A percentile compares a stretch with the other conserved stretches of the same genome.
Conservation (phyloP, 2,888 invertebrate genomes). For the Machimus atricapillus region DNA sequence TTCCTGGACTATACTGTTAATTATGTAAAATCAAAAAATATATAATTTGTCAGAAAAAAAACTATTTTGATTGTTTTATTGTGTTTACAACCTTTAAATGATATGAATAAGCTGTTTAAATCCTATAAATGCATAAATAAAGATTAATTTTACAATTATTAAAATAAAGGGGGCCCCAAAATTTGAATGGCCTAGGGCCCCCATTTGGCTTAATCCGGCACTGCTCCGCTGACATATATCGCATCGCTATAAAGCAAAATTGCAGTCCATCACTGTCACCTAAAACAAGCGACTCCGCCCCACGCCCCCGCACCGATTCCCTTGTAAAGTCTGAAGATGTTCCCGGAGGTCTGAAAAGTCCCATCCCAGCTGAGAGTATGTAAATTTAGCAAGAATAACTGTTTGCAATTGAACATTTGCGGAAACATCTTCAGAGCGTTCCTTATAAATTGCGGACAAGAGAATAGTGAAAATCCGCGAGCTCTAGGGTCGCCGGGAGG, state of each 20-base stretch:
- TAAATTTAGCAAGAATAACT: not conserved
- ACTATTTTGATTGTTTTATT: too few species aligned
- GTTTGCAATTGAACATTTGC: constrained; percentile 4
- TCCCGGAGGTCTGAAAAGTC: not conserved
- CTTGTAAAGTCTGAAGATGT: not conserved
- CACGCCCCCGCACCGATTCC: not conserved
- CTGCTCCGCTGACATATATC: not conserved
- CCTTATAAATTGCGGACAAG: constrained; percentile 2
- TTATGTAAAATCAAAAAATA: too few species aligned
- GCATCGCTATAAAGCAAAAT: not conserved
- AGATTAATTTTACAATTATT: too few species aligned
- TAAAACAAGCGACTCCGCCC: not conserved
- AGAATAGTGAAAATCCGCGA: not conserved
- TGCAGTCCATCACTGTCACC: constrained; percentile 7
- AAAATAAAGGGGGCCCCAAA: too few species aligned
- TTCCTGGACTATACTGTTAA: too few species aligned
- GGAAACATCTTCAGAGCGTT: not conserved
- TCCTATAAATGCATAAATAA: too few species aligned
- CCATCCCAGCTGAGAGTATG: not conserved
- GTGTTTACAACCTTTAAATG: too few species aligned
- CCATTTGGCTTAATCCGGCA: too few species aligned
- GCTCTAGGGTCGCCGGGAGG: not conserved
- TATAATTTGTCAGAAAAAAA: too few species aligned
- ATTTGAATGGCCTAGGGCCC: too few species aligned
- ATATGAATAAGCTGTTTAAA: too few species aligned